These are phyloP conservation scores for Nasonia longicornis DNA, from an alignment of 1,140 invertebrate genomes.

Conservation along the genomic window DNA sequence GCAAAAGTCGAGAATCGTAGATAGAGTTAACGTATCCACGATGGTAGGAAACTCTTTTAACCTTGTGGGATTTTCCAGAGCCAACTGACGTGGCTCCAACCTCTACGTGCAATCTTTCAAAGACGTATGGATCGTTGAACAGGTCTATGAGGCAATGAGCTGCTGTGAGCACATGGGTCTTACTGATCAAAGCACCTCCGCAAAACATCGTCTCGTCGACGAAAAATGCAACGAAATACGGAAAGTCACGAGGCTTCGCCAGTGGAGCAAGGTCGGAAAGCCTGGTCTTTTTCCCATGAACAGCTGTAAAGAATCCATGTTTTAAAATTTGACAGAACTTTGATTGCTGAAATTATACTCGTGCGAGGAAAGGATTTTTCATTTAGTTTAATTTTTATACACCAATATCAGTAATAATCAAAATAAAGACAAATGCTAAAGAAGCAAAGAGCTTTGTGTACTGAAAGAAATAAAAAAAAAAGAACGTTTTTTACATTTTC, in stretches of 20 bases:
- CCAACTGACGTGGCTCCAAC: not conserved
- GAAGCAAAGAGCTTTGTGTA: too few relatives aligned
- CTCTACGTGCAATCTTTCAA: not conserved
- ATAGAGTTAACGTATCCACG: too few relatives aligned
- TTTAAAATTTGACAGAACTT: too few relatives aligned
- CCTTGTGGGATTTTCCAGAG: not conserved
- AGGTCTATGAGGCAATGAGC: not conserved
- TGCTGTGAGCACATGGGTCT: not conserved
- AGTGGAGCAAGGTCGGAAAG: not conserved
- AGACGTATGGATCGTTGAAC: not conserved
- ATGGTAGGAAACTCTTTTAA: not conserved
- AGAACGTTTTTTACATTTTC: too few relatives aligned
- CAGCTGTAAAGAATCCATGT: not conserved
- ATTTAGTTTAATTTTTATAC: too few relatives aligned
- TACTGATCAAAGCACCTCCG: conserved; percentile 2
- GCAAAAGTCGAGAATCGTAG: too few relatives aligned
- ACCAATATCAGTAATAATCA: too few relatives aligned
- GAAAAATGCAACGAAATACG: not conserved
- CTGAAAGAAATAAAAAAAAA: too few relatives aligned
- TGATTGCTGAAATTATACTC: too few relatives aligned
- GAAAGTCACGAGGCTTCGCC: not conserved
- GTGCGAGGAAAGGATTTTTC: too few relatives aligned
- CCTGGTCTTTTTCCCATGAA: not conserved
- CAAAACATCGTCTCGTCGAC: not conserved
- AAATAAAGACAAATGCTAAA: too few relatives aligned